Evolutionary conservation across 2,888 invertebrate species (phyloP), one percentile per base, ranked within the genome.

Genomic region (Lomographa bimaculata): DNA sequence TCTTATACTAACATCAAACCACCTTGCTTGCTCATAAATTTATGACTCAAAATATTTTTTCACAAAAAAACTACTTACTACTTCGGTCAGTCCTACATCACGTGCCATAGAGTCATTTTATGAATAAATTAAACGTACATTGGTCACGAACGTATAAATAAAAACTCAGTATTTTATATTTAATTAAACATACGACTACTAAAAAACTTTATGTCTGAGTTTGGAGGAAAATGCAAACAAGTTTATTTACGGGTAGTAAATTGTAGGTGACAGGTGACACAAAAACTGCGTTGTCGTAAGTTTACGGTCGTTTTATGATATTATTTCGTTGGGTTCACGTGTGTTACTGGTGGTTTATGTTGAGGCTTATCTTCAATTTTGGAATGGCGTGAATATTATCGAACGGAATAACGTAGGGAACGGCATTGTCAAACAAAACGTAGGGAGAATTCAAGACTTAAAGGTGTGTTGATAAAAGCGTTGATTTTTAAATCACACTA

Each of bases 121-220:
- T 42, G 41, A 36, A 47, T 45, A 47, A 42, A 39, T 47, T 46
- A 45, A 50, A 47, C 19, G 35, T 34, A 35, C 35, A 42, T 24
- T 43, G 17, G 42, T 46, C 50, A 47, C 46, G 46, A 50, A 45
- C 23, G 32, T 35, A 36, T 40, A 34, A 34, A 37, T 40, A 40
- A 41, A 39, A 36, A 47, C 8, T 12, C 16, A 19, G 23, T 35
- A 38, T 42, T 43, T 37, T 27, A 34, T 23, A 33, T 43, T 37
- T 37, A 43, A 43, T 43, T 43, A 43, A 43, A 37, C 42, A 37
- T 28, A 35, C 28, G 29, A 12, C 29, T 41, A 36, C 32, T 37
- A 42, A 43, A n/a, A 43, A 43, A 25, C 27, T 43, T 43, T 36
- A 43, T 24, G 27, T 14, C 5, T 0, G 36, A 43, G 27, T 41